Base-by-base conservation (phyloP, 2,113 vertebrate species). In the Amblyornis subalaris region DNA sequence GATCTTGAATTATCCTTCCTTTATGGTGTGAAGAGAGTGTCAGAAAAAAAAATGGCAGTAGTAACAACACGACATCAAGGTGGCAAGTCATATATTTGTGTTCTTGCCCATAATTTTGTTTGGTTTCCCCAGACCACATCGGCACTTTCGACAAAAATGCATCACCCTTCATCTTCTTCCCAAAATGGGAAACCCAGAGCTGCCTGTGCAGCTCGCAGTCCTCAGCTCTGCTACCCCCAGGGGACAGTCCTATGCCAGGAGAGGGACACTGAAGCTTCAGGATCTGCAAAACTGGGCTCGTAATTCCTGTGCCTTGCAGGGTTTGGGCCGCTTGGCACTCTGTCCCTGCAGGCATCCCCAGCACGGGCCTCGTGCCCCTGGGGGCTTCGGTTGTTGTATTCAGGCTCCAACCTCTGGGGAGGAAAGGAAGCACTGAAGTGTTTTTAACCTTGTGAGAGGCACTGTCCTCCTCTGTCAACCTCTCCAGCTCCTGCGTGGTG, bases 311-410 rank as follows among this genome's bases (percentile, higher is more conserved):
- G 6, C 31, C 57, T 57, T 1, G 1, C 16, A 29, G 42, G 10
- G 48, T 25, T 85, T 70, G 42, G 50, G 23, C 4, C 47, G 10
- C 35, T 25, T 40, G 62, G 25, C 40, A 21, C n/a, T 16, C 60
- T 42, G 38, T 42, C n/a, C 50, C 77, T 50, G 29, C 73, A 50
- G 24, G 0, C 35, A 45, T 7, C 28, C 69, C 35, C 40, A 45
- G 45, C 44, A 42, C 0, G 0, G 14, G 26, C 6, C 45, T 12
- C 17, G 5, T 29, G 20, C 15, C 35, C 0, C 57, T 9, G 31
- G n/a, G 36, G 28, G 4, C 25, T 79, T 48, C 17, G 17, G 14
- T 13, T 14, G 7, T 53, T 67, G 3, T 35, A 5, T 78, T 47
- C 0, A 1, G 10, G 12, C 55, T 81, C 9, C 62, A 45, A 0